Conservation (phyloP, 92 coral and sea anemone genomes). For the Actinostola sp. region DNA sequence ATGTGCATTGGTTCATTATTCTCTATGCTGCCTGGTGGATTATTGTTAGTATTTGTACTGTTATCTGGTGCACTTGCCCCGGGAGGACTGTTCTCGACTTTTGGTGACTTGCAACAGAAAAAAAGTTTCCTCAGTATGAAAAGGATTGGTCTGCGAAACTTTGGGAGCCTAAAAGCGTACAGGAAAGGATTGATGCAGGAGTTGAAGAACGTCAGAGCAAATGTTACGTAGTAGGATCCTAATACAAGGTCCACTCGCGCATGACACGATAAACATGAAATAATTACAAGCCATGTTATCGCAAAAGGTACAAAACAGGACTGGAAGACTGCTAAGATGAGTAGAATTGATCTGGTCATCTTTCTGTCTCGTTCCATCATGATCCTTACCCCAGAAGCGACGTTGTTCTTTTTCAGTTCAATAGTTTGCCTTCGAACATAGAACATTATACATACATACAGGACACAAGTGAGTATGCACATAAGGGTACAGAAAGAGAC, state of each 20-base stretch:
- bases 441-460: not conserved
- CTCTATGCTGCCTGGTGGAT: too few relatives aligned
- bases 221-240: not conserved
- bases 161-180: constrained; percentile 24
- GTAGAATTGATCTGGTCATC: constrained; percentile 15
- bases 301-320: constrained; percentile 6
- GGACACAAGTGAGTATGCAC: not conserved
- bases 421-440: constrained; percentile 14
- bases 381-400: not conserved
- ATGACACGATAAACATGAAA: not conserved
- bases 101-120: too few relatives aligned
- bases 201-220: not conserved
- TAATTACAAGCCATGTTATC: not conserved
- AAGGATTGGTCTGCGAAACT: constrained; percentile 4
- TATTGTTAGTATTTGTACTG: too few relatives aligned
- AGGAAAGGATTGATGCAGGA: constrained; percentile 25
- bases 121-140: not conserved
- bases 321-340: not conserved
- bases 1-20: too few relatives aligned
- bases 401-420: not conserved
- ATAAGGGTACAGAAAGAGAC: not conserved
- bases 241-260: not conserved
- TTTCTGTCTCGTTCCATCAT: constrained; percentile 16
- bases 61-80: too few relatives aligned
- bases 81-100: too few relatives aligned